Evolutionary conservation across 2,113 vertebrate genomes (phyloP), one percentile per base, ranked within the genome.

Genomic region (Hippolais icterina): DNA sequence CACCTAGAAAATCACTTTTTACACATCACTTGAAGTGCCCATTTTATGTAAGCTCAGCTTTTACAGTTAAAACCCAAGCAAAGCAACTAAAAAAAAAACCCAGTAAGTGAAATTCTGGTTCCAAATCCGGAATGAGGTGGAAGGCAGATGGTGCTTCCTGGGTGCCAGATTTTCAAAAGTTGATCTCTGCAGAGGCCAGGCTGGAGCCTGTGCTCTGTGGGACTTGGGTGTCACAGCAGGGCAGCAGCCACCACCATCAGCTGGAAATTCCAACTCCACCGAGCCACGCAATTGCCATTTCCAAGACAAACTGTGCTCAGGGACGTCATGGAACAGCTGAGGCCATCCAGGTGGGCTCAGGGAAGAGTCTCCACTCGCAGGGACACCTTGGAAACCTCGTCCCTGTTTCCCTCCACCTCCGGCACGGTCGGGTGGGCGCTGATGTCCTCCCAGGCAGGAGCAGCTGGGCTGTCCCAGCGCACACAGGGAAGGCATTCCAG

Each of bases 371-470:
- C 28, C 37, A 27, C 18, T 59, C 15, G 12, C 78, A 64, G 52
- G 49, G n/a, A n/a, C 1, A 2, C 22, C 64, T 11, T 15, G 54
- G 61, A 37, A 75, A 46, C 8, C 39, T 61, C 4, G 5, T 25
- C 9, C 60, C 10, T 1, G 2, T 33, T 44, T 6, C 23, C 27
- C 49, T 2, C 13, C 0, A 0, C 39, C 42, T 41, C 16, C 77
- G 61, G 80, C 56, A 28, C 14, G 7, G 14, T 10, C 42, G 20
- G 2, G 4, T 41, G 56, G 66, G 10, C 5, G 10, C 9, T 15
- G 39, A 33, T 14, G 35, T 19, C 57, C n/a, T 53, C 72, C 64
- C 49, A 24, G 20, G 50, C 52, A 29, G 35, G 3, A 71, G 49
- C 44, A 37, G 83, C 46, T 50, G 28, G 6, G 42, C 60, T 35